phyloP scores from a whole-genome alignment of 2,113 vertebrate genomes.

The Hippocampus comes region DNA sequence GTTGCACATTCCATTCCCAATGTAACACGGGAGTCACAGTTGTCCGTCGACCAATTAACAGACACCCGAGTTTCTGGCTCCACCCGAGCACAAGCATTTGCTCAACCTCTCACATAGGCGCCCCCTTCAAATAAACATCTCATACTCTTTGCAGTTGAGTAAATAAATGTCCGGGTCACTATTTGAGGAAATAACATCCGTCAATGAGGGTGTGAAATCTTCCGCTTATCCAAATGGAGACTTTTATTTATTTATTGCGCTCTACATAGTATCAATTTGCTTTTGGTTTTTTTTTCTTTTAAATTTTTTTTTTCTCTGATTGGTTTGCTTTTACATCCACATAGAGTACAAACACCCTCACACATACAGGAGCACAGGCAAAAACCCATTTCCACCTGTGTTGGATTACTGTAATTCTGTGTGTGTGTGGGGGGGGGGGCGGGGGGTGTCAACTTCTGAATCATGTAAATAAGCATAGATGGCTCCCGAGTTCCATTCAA shows the following conservation, averaged over 20 bases:
- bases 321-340: conserved; percentile 11
- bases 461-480: conserved; percentile 16
- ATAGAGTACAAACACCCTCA: conserved; percentile 17
- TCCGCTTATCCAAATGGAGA: background rate
- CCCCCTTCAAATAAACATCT: background rate
- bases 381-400: conserved; percentile 55
- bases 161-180: background rate
- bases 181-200: background rate
- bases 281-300: conserved; percentile 2
- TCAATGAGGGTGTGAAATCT: background rate
- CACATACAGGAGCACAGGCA: conserved; percentile 27
- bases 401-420: conserved; percentile 61
- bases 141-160: background rate
- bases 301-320: background rate
- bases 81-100: background rate
- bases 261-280: background rate
- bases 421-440: too few relatives aligned
- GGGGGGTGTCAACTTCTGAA: conserved; percentile 9
- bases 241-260: background rate
- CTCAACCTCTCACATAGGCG: background rate
- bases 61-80: background rate
- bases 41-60: conserved; percentile 1
- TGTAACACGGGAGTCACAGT: background rate
- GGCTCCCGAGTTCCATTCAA: background rate
- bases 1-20: background rate